Base-by-base conservation (phyloP, 2,888 invertebrate genomes). In the Ornithoptera alexandrae region DNA sequence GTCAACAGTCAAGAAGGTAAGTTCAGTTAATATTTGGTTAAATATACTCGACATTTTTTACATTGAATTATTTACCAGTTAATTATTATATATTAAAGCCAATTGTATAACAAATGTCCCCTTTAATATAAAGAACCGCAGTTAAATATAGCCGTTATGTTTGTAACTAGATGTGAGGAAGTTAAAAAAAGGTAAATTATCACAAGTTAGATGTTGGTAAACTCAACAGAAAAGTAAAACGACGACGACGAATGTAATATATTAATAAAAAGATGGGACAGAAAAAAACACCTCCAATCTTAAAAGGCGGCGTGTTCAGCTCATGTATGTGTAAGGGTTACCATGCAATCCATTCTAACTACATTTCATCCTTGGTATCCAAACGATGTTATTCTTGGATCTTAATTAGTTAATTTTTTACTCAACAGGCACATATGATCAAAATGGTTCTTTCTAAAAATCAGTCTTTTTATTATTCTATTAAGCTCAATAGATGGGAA, bases 191-290 rank as follows among this genome's bases (percentile, higher is more conserved):
- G 83, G 82, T 81, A 83, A 80, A 76, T 77, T 65, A 77, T 78
- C 85, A 86, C 84, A 86, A 85, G 86, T 78, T 79, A 77, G 74
- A 73, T 75, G 80, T 79, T 77, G 80, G 72, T 62, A 74, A 74
- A 74, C 79, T 78, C 76, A 78, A 79, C 77, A 86, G 84, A 83
- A 88, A 86, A 84, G 62, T 78, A 76, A 84, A 85, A 84, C 84
- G 85, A 82, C 81, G 83, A 78, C 81, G 81, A 82, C 85, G 86
- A 80, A 87, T 83, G 83, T 87, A 89, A 90, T 90, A 91, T 91
- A 90, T 90, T 90, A 92, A 92, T 90, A 90, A 91, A 91, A 89
- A 89, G 90, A 87, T 87, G 84, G 83, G 82, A 79, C 80, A 36
- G 62, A 50, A 88, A 86, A 85, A 90, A 88, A 79, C 78, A 82